Percentiles rank a stretch among this genome's conserved stretches.
Evolutionary conservation across 2,797 vertebrate genomes (phyloP).

Genomic region (Neosilurus mollespiculum): DNA sequence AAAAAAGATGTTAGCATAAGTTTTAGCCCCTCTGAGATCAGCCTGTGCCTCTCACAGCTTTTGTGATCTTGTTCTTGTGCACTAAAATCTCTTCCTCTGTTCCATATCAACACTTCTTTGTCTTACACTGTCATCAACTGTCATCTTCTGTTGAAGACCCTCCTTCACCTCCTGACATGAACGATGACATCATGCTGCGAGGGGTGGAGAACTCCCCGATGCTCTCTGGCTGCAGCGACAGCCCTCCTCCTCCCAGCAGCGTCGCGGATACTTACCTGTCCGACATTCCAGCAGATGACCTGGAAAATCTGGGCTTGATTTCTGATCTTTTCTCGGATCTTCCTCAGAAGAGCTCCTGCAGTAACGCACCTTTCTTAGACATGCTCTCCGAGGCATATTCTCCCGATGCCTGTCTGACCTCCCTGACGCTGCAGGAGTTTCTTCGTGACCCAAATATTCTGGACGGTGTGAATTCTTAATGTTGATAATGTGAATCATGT

Average conservation of each 20-base stretch:
- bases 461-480: background rate
- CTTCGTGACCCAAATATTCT: constrained; percentile 40
- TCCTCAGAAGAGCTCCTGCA: background rate
- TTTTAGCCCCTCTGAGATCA: background rate
- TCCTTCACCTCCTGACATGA: constrained; percentile 12
- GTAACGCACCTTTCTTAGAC: background rate
- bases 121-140: too few relatives aligned
- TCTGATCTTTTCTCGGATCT: background rate
- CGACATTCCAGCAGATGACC: background rate
- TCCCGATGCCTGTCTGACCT: background rate
- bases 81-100: constrained; percentile 17
- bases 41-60: background rate
- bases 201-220: constrained; percentile 43
- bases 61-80: background rate
- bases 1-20: background rate
- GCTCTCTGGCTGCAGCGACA: constrained; percentile 20
- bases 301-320: background rate
- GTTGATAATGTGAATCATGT: background rate
- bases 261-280: background rate
- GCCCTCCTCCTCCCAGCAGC: background rate
- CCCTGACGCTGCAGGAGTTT: constrained; percentile 30
- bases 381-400: background rate
- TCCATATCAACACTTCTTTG: background rate
- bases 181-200: constrained; percentile 26
- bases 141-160: constrained; percentile 40